phyloP scores from a whole-genome alignment of 2,113 vertebrate species.

The Hippocampus zosterae region DNA sequence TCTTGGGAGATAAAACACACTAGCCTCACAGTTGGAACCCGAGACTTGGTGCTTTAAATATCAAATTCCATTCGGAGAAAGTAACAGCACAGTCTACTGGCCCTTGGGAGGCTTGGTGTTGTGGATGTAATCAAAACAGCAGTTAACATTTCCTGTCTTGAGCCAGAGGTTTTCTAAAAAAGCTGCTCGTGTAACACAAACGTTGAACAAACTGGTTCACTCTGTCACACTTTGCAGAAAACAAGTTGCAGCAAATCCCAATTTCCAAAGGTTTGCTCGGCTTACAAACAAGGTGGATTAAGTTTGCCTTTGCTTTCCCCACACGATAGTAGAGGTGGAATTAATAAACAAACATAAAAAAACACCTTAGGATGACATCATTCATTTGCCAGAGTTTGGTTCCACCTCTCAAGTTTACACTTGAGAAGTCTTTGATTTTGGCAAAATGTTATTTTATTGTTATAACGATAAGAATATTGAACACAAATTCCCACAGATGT shows the following conservation, averaged over 20 bases:
- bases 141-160: constrained; percentile 35
- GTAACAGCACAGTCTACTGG: constrained; percentile 8
- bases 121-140: constrained; percentile 22
- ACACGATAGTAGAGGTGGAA: not conserved
- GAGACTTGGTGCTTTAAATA: constrained; percentile 6
- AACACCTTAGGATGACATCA: not conserved
- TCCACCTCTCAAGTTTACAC: not conserved
- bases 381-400: too few species aligned
- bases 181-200: constrained; percentile 25
- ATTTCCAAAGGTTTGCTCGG: not conserved
- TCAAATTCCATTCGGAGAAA: constrained; percentile 21
- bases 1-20: constrained; percentile 11
- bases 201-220: not conserved
- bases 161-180: constrained; percentile 38
- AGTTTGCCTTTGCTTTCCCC: not conserved
- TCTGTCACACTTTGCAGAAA: constrained; percentile 8
- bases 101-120: constrained; percentile 8
- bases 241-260: constrained; percentile 15
- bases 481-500: too few species aligned
- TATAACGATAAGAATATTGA: too few species aligned
- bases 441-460: too few species aligned
- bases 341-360: not conserved
- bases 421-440: not conserved
- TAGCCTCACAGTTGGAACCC: constrained; percentile 7
- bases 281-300: not conserved